Base-by-base conservation (phyloP, 1,140 invertebrate genomes). In the Kradibia gibbosae region DNA sequence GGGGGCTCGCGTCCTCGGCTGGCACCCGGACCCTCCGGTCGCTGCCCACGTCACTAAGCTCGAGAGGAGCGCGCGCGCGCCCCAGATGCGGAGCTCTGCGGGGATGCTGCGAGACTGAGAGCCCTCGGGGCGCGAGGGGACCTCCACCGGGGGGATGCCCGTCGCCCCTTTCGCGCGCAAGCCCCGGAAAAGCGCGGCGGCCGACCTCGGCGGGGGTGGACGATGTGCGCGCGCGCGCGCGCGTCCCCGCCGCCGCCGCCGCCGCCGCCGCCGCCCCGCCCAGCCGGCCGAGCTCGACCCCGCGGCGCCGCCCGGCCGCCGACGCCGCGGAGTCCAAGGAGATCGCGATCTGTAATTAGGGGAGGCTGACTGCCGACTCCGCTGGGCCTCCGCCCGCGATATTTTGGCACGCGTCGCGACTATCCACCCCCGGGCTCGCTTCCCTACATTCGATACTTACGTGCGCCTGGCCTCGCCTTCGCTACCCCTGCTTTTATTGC, bases 21-120 rank as follows among this genome's bases (percentile, higher is more conserved):
- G 13, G 50, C 20, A 22, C 45, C 17, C 45, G 45, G 45, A 10
- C 45, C 45, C 17, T 17, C 17, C 45, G 45, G 45, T 48, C 67
- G 17, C 20, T 22, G 10, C 50, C 71, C 36, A n/a, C 50, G 50
- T 3, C 50, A 20, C 42, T 45, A 25, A 5, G 8, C 34, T 45
- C 67, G 67, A 67, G 57, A 5, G 39, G 20, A n/a, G 57, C 20
- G 11, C 50, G 71, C 42, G n/a, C 72, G 62, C 85, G 77, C 83
- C 67, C 83, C 67, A 84, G 82, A 85, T 82, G 85, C 86, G 89
- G 87, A 88, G 86, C 89, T 84, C 85, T 84, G 85, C 89, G 89
- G 89, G 89, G 89, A 90, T 88, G 90, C 90, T 91, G 90, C 87
- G 88, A 89, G 86, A 91, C 90, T 91, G 89, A 90, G 88, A 88